Evolutionary conservation across 2,888 invertebrate genomes (phyloP).

Genomic region (Marronus borbonicus): DNA sequence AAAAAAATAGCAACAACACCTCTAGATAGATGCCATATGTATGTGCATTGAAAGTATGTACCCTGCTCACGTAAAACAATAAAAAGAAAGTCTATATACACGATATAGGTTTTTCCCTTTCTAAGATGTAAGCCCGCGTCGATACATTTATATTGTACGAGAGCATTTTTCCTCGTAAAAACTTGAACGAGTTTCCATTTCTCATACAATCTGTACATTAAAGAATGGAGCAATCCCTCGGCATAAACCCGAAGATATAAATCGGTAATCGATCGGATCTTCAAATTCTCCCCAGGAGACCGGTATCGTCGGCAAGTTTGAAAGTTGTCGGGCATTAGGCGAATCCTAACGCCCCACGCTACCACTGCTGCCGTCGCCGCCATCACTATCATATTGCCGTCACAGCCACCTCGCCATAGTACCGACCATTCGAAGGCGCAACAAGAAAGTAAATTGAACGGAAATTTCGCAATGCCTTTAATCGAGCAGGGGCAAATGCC

Average conservation of each 20-base stretch:
- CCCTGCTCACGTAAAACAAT: constrained; percentile 1
- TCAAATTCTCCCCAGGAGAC: constrained; percentile 60
- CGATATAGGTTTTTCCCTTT: not conserved
- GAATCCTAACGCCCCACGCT: constrained; percentile 49
- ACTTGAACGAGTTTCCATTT: constrained; percentile 29
- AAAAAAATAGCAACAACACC: too few species aligned
- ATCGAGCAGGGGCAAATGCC: constrained; percentile 65
- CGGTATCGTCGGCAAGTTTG: constrained; percentile 57
- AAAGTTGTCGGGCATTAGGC: constrained; percentile 56
- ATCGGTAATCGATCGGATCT: constrained; percentile 52
- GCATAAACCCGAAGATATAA: constrained; percentile 40
- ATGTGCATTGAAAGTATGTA: not conserved
- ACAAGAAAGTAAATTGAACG: constrained; percentile 68
- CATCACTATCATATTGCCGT: not conserved
- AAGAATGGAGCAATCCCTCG: constrained; percentile 37
- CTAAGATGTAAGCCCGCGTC: not conserved
- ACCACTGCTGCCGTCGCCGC: not conserved
- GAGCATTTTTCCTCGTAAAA: constrained; percentile 32
- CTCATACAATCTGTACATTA: constrained; percentile 40
- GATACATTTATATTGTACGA: constrained; percentile 33
- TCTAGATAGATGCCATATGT: not conserved
- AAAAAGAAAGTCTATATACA: constrained; percentile 9
- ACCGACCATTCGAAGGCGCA: constrained; percentile 62
- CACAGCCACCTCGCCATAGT: constrained; percentile 50
- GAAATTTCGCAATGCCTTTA: constrained; percentile 66